A percentile compares a stretch with the other conserved stretches of the same genome.
These are phyloP conservation scores for Pungitius pungitius DNA, from an alignment of 2,113 vertebrate species.

Conservation along the genomic window DNA sequence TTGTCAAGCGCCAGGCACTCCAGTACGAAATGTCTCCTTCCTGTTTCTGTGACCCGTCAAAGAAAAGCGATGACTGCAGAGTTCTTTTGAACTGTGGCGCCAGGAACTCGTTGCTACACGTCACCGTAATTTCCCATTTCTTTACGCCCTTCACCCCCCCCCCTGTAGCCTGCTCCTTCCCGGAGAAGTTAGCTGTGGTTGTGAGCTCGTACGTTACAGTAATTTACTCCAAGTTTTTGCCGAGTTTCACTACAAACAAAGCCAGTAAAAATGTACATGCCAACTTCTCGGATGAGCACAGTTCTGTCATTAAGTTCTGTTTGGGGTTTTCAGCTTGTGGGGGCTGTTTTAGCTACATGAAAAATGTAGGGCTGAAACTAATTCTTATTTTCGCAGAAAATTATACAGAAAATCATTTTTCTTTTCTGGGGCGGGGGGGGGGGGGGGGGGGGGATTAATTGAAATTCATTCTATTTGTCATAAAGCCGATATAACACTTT, in stretches of 20 bases:
- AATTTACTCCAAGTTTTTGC: neutral
- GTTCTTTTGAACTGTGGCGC: neutral
- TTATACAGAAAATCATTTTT: neutral
- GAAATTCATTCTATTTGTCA: too few relatives aligned
- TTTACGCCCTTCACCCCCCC: too few relatives aligned
- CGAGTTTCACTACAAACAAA: neutral
- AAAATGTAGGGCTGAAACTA: neutral
- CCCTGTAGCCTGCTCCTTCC: conserved; percentile 12
- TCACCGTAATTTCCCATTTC: conserved; percentile 18
- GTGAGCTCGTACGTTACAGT: conserved; percentile 5
- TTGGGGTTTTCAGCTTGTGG: neutral
- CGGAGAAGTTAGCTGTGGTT: neutral
- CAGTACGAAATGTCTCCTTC: conserved; percentile 11
- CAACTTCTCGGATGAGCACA: neutral
- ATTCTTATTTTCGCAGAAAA: neutral
- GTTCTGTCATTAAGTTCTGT: neutral
- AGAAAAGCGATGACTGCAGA: neutral
- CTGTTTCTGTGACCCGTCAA: conserved; percentile 9
- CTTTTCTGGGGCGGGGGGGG: too few relatives aligned
- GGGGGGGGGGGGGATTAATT: too few relatives aligned
- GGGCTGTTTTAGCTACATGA: neutral
- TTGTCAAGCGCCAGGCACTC: neutral
- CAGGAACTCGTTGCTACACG: neutral
- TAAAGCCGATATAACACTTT: too few relatives aligned
- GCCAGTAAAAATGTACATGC: neutral